phyloP scores from a whole-genome alignment of 2,113 vertebrate species.

The Cepphus grylle region DNA sequence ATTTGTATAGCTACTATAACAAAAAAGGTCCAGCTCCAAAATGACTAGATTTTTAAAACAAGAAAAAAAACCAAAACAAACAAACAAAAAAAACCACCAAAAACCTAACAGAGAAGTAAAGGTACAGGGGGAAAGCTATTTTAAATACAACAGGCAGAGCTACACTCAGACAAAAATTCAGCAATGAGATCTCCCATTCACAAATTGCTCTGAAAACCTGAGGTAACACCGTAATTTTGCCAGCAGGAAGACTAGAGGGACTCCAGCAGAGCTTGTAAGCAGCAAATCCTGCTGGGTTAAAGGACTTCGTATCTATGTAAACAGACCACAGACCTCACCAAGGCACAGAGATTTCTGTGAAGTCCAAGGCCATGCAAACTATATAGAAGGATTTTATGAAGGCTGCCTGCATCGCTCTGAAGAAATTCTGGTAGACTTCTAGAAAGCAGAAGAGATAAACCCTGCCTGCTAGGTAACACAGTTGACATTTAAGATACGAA shows the following conservation, averaged over 20 bases:
- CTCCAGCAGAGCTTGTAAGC: slow-evolving; percentile 9
- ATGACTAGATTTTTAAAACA: not conserved
- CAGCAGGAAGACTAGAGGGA: slow-evolving; percentile 23
- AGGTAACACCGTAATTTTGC: slow-evolving; percentile 40
- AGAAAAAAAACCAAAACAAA: too few species aligned
- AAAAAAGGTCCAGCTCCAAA: not conserved
- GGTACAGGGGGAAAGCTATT: not conserved
- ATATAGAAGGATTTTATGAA: slow-evolving; percentile 48
- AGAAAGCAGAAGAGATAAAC: not conserved
- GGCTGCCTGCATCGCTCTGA: not conserved
- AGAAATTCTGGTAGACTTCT: not conserved
- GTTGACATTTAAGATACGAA: not conserved
- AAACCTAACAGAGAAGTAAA: not conserved
- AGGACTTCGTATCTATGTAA: slow-evolving; percentile 49
- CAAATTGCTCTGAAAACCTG: not conserved
- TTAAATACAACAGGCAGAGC: not conserved
- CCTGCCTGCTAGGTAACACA: not conserved
- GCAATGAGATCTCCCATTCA: not conserved
- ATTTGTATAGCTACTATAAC: not conserved
- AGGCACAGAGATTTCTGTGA: slow-evolving; percentile 33
- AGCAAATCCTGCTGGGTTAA: slow-evolving; percentile 50
- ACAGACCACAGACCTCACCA: slow-evolving; percentile 32
- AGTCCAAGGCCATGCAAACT: slow-evolving; percentile 31
- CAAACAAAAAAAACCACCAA: not conserved
- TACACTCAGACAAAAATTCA: not conserved